A percentile compares a stretch with the other conserved stretches of the same genome.
Evolutionary conservation across 2,797 vertebrate genomes (phyloP).

Genomic region (Spinus olivaceus): DNA sequence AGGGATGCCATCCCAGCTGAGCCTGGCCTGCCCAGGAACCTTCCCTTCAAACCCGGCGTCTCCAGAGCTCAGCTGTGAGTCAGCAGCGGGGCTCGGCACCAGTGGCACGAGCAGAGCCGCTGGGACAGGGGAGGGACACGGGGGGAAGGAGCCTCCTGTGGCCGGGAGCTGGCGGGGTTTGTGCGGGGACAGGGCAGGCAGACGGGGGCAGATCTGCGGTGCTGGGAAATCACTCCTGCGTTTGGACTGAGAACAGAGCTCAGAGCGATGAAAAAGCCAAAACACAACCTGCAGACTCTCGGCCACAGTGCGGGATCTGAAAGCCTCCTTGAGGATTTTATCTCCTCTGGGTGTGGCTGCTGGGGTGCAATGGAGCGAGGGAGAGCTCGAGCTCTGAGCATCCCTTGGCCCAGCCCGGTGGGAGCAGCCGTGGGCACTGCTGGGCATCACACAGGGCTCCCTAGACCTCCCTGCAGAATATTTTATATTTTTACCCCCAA

Average conservation of each 20-base stretch:
- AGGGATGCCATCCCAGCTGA: background rate
- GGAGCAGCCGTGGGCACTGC: background rate
- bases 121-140: background rate
- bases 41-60: background rate
- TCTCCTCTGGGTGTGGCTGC: background rate
- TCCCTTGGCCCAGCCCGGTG: rapidly evolving
- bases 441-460: background rate
- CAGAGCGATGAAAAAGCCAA: background rate
- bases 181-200: background rate
- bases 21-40: background rate
- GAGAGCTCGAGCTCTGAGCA: background rate
- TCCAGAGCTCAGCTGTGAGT: background rate
- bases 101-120: background rate
- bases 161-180: background rate
- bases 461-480: background rate
- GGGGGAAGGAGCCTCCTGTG: background rate
- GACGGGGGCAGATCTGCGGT: background rate
- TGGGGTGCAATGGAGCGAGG: background rate
- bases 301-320: background rate
- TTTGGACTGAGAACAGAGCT: background rate
- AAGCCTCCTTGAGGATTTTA: background rate
- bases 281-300: background rate
- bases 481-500: background rate
- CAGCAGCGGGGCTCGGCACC: background rate
- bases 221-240: background rate